Conservation (phyloP, 92 coral and sea anemone species). For the Desmophyllum pertusum region DNA sequence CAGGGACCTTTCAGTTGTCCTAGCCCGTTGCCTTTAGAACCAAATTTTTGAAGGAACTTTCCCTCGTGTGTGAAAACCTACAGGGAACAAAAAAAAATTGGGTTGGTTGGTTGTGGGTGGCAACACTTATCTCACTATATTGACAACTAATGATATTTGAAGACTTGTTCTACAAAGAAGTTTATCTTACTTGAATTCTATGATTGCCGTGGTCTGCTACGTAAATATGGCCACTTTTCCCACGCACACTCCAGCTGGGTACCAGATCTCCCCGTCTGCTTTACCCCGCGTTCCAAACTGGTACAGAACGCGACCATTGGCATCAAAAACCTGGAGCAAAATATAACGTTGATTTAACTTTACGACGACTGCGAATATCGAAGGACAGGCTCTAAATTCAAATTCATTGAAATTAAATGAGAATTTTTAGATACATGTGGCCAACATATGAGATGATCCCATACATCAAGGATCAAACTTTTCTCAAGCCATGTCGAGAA, state of each 20-base stretch:
- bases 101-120: too few species aligned
- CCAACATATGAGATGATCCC: too few species aligned
- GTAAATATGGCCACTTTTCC: constrained; percentile 67
- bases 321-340: constrained; percentile 62
- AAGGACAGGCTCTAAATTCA: too few species aligned
- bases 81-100: neutral
- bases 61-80: constrained; percentile 81
- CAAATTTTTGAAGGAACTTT: constrained; percentile 74
- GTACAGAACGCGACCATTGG: constrained; percentile 61
- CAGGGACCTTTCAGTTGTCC: constrained; percentile 89
- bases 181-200: constrained; percentile 70
- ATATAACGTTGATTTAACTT: too few species aligned
- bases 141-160: neutral
- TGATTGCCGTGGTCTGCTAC: constrained; percentile 91
- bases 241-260: constrained; percentile 85
- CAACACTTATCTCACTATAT: neutral
- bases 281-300: constrained; percentile 90
- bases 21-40: constrained; percentile 73
- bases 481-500: too few species aligned
- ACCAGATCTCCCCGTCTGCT: constrained; percentile 90
- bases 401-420: too few species aligned
- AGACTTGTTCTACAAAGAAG: too few species aligned
- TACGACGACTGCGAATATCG: too few species aligned
- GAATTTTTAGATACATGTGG: too few species aligned
- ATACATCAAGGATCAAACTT: too few species aligned